Evolutionary conservation across 1,140 invertebrate genomes (phyloP).

Genomic region (Nasonia longicornis): DNA sequence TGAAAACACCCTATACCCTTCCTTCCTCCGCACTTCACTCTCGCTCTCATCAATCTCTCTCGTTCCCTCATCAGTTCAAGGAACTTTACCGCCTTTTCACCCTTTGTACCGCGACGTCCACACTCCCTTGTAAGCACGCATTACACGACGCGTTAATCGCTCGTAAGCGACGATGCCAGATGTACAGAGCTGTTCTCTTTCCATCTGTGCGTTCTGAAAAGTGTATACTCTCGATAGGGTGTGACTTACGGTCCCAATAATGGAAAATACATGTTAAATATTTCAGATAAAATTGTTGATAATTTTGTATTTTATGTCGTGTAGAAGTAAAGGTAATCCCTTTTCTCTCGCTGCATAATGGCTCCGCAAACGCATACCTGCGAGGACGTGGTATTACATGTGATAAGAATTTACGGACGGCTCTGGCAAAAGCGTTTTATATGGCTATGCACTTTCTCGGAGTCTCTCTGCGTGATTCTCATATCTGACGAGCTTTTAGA

Average conservation of each 20-base stretch:
- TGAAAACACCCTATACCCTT: no score
- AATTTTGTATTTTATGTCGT: no score
- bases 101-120: slow-evolving; percentile 24
- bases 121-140: not conserved
- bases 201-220: no score
- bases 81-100: slow-evolving; percentile 9
- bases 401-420: slow-evolving; percentile 14
- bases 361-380: no score
- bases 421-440: not conserved
- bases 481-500: not conserved
- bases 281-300: no score
- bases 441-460: not conserved
- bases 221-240: no score
- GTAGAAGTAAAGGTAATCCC: no score
- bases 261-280: no score
- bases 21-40: slow-evolving; percentile 25
- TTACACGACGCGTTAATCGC: slow-evolving; percentile 11
- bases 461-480: not conserved
- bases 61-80: slow-evolving; percentile 3
- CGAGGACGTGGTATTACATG: no score
- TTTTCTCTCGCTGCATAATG: no score
- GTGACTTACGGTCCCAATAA: no score
- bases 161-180: not conserved
- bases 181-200: not conserved
- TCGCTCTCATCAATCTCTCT: slow-evolving; percentile 40